Base-by-base conservation (phyloP, 2,113 vertebrate genomes). In the Neodon shergylaensis region DNA sequence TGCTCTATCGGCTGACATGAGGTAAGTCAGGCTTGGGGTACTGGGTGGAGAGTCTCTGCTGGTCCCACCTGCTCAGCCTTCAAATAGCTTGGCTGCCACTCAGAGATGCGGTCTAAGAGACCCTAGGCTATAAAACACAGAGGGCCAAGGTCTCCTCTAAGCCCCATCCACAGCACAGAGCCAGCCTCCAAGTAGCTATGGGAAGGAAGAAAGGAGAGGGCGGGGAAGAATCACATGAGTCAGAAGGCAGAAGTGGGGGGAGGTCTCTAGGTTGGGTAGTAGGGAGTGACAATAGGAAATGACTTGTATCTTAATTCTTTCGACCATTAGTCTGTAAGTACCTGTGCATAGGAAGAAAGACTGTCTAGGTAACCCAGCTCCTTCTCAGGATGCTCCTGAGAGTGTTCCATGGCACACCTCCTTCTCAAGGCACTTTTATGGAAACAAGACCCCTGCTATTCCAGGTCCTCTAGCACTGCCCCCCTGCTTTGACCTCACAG, bases 241-340 rank as follows among this genome's bases (percentile, higher is more conserved):
- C 82, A 94, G 92, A 90, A 77, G 63, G 52, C 0, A 0, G 28
- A 0, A 52, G 49, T n/a, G 42, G 19, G 21, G 58, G 7, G 22
- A 58, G 77, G 28, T 61, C 73, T 21, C 6, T 79, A 14, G 21
- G 70, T 13, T 54, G 68, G 61, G 81, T 33, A 39, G 31, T 61
- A 68, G 52, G 78, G 77, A 63, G 76, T 86, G 74, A 94, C 54
- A 49, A 8, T 79, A 47, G 74, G 72, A 90, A 89, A 73, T 58
- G 26, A 74, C 54, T 61, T 88, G n/a, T 16, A 26, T 24, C 31
- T 85, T 58, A 68, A 70, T 92, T 82, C 68, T 92, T 90, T 93
- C 26, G 21, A n/a, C 52, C 58, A 86, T 85, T 94, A 94, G 74
- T n/a, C 74, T 88, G 94, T 24, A 86, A 83, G 47, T 19, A 66